Evolutionary conservation across 2,113 vertebrate species (phyloP).

Genomic region (Dicerorhinus sumatrensis): DNA sequence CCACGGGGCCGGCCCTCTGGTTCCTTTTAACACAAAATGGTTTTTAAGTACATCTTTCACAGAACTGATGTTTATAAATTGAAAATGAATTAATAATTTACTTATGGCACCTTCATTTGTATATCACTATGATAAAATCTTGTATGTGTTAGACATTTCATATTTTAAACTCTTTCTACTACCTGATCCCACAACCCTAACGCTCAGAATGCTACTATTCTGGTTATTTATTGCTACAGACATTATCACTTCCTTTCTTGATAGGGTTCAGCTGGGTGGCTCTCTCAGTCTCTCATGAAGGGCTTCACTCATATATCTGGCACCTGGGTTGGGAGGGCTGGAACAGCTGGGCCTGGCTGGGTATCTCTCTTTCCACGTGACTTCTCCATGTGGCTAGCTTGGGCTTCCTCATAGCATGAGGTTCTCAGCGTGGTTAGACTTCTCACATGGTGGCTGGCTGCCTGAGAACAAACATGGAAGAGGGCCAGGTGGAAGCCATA

Average conservation of each 20-base stretch:
- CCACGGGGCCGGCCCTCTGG: too few species aligned
- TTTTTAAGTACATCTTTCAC: neutral
- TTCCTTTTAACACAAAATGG: neutral
- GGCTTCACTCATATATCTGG: neutral
- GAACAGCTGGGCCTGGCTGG: neutral
- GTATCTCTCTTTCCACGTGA: neutral
- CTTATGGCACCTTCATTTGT: neutral
- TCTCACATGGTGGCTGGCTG: neutral
- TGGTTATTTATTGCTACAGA: neutral
- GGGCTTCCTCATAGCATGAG: neutral
- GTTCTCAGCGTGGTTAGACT: neutral
- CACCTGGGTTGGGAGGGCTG: neutral
- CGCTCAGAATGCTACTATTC: neutral
- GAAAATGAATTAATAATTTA: neutral
- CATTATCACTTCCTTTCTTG: too few species aligned
- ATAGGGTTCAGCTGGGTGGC: neutral
- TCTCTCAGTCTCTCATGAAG: neutral
- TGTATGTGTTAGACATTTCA: neutral
- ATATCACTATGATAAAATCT: neutral
- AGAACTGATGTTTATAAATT: neutral
- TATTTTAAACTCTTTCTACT: neutral
- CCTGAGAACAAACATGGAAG: neutral
- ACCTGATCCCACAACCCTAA: neutral
- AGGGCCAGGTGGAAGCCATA: neutral
- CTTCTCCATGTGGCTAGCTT: neutral